Evolutionary conservation across 2,113 vertebrate genomes (phyloP).

Genomic region (Vombatus ursinus): DNA sequence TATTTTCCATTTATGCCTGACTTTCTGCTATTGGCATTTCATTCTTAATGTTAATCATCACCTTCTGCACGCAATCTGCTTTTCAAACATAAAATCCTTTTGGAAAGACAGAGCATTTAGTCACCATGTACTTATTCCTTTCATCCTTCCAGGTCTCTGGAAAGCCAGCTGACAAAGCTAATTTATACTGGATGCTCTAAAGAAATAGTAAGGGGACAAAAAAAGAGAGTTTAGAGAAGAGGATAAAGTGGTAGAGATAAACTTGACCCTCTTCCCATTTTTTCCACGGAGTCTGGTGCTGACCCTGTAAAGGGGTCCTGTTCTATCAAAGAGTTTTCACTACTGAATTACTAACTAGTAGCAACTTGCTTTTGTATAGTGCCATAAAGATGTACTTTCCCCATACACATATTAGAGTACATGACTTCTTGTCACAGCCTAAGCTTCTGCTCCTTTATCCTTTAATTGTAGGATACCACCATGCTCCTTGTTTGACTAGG

Average conservation of each 20-base stretch:
- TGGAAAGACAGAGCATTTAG: no score
- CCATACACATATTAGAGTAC: neutral
- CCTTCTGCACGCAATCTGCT: no score
- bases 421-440: neutral
- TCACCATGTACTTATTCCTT: no score
- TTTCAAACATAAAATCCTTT: no score
- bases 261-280: neutral
- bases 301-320: neutral
- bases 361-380: neutral
- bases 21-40: neutral
- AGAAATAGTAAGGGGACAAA: neutral
- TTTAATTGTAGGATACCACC: neutral
- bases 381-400: neutral
- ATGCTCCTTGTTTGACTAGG: neutral
- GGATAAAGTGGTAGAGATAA: neutral
- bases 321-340: neutral
- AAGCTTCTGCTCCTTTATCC: neutral
- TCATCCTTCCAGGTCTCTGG: neutral
- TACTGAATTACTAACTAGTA: neutral
- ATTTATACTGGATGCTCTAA: neutral
- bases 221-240: neutral
- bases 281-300: neutral
- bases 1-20: neutral
- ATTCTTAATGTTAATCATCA: no score
- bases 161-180: neutral